These are phyloP conservation scores for Ypsolopha sequella DNA, from an alignment of 2,888 invertebrate genomes.

Conservation along the genomic window DNA sequence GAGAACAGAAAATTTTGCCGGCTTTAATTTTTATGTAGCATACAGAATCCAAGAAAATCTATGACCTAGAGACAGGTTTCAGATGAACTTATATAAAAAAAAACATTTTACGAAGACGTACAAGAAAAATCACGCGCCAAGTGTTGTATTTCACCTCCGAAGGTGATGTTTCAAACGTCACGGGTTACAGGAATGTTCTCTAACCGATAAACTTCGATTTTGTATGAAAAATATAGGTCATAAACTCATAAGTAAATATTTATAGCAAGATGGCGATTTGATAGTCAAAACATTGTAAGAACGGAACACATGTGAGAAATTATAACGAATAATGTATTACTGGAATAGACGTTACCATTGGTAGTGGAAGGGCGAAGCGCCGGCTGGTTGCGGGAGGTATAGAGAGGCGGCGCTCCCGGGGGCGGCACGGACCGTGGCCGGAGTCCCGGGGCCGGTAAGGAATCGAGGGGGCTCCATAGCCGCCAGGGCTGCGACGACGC, in stretches of 20 bases:
- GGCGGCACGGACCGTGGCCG: slow-evolving; percentile 38
- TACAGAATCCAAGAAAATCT: no score
- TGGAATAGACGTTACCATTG: slow-evolving; percentile 37
- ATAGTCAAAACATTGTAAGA: neutral
- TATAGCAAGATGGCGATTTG: neutral
- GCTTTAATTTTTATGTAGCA: no score
- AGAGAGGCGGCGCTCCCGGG: slow-evolving; percentile 41
- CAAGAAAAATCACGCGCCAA: neutral
- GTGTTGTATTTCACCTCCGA: slow-evolving; percentile 1
- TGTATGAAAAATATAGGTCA: neutral
- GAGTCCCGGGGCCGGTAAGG: slow-evolving; percentile 26
- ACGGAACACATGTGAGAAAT: slow-evolving; percentile 2
- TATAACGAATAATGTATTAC: slow-evolving; percentile 17
- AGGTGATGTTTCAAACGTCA: neutral
- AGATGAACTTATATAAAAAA: no score
- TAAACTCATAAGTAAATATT: neutral
- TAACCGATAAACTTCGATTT: neutral
- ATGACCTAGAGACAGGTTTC: no score
- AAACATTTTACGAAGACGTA: no score
- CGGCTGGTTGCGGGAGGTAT: slow-evolving; percentile 35
- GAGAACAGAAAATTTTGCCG: no score
- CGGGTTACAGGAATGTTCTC: neutral
- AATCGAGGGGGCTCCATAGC: slow-evolving; percentile 57
- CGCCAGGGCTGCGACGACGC: slow-evolving; percentile 23
- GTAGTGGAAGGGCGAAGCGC: slow-evolving; percentile 52